Percentiles rank a stretch among this genome's conserved stretches.
Evolutionary conservation across 2,113 vertebrate species (phyloP).

Genomic region (Porphyrio hochstetteri): DNA sequence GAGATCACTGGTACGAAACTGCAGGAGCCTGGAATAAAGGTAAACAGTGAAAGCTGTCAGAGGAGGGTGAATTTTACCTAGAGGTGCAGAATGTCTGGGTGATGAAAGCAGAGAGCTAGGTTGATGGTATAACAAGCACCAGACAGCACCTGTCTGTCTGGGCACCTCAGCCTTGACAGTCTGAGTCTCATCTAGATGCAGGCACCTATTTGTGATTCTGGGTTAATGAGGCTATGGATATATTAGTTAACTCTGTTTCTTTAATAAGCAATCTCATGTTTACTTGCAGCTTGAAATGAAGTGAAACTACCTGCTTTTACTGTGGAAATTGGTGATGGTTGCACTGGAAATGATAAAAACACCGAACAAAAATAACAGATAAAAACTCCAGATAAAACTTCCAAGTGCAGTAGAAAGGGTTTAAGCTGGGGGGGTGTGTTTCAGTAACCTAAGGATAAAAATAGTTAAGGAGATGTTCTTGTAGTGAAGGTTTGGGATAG

Average conservation of each 20-base stretch:
- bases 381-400: neutral
- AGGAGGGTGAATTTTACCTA: neutral
- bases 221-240: neutral
- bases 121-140: neutral
- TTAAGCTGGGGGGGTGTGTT: neutral
- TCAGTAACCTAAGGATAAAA: neutral
- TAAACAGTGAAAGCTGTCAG: neutral
- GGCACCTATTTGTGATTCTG: neutral
- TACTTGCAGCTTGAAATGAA: neutral
- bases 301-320: neutral
- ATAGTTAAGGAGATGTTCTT: neutral
- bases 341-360: neutral
- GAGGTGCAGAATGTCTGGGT: neutral
- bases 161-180: neutral
- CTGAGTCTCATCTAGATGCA: neutral
- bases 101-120: neutral
- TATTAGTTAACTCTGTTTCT: neutral
- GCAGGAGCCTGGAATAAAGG: conserved; percentile 58
- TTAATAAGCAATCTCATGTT: neutral
- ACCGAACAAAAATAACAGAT: neutral
- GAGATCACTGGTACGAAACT: conserved; percentile 9
- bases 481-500: neutral
- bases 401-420: neutral
- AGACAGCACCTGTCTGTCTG: neutral
- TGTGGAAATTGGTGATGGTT: neutral